Base-by-base conservation (phyloP, 2,797 vertebrate genomes). In the Enteromius paludinosus region DNA sequence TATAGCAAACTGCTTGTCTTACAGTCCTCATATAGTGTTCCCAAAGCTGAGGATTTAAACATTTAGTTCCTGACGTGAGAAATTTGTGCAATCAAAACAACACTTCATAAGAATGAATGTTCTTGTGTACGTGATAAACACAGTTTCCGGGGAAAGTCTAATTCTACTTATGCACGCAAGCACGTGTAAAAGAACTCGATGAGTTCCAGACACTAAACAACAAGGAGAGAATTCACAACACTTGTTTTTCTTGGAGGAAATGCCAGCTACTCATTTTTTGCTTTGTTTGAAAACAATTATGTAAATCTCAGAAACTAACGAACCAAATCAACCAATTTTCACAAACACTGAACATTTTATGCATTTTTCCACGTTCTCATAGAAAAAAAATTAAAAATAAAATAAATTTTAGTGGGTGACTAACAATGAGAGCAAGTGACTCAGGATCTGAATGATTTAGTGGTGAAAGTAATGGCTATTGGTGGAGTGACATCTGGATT, bases 401-500 rank as follows among this genome's bases (percentile, higher is more conserved):
- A 17, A 61, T 9, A 25, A 8, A 30, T 52, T 68, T 28, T 23
- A 25, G 23, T 56, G n/a, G 14, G 17, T 56, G 10, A 43, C 56
- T 69, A 41, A 38, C 64, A 38, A 38, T 65, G 35, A 35, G 8
- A 69, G 25, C 6, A 69, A 20, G 59, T 1, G 1, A 64, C n/a
- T 43, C 45, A 54, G 56, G 33, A 54, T 65, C 17, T 11, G n/a
- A 81, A 66, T 74, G 45, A 82, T 43, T 30, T n/a, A 65, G 47
- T 74, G 47, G 59, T 74, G 61, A 82, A 74, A 74, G 80, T 65
- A 56, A 74, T 75, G 47, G 59, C 17, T 62, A 30, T 30, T 15
- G 61, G 14, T 62, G 28, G 10, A 54, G 23, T 5, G 61, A 75
- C 80, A 82, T 82, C 80, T 82, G 80, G 80, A 45, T 43, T 82